Base-by-base conservation (phyloP, 2,797 vertebrate species). In the Lithobates pipiens region DNA sequence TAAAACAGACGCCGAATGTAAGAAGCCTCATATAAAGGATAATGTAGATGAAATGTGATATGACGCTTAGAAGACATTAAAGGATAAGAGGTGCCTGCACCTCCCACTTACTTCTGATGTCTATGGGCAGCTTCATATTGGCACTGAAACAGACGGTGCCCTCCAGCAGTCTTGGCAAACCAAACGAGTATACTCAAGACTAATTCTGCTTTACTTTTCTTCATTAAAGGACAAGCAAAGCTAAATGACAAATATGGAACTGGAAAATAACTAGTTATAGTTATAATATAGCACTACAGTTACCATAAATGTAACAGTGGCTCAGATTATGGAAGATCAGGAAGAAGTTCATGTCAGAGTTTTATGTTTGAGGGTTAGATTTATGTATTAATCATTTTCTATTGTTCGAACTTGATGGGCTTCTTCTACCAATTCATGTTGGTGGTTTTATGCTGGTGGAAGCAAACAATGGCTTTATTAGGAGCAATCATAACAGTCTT, bases 91-190 rank as follows among this genome's bases (percentile, higher is more conserved):
- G 54, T 23, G 54, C 21, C 18, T 2, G 5, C 50, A 57, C 50
- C 50, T 57, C 50, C 18, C 5, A 57, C 18, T 21, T 6, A 25
- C n/a, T 65, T 9, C 10, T 65, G 63, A 9, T 5, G 7, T n/a
- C 63, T n/a, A 25, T 57, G 50, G 63, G 23, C 63, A 65, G 63
- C 23, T 65, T 27, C 25, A 27, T 10, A 23, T 65, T 65, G 63
- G 63, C 63, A 25, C 63, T 65, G 63, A 65, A 65, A 65, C 63
- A 65, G 63, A 65, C 63, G 63, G 63, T 65, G n/a, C 63, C 63
- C n/a, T 65, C 63, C 23, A 65, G 63, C 63, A 67, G 65, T 15
- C n/a, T 25, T 67, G 65, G 65, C 65, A 67, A 67, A 67, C 65
- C 25, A 67, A 67, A 67, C 25, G 4, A 67, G 65, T 67, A 29